Evolutionary conservation across 2,888 invertebrate species (phyloP).

Genomic region (Pollenia labialis): DNA sequence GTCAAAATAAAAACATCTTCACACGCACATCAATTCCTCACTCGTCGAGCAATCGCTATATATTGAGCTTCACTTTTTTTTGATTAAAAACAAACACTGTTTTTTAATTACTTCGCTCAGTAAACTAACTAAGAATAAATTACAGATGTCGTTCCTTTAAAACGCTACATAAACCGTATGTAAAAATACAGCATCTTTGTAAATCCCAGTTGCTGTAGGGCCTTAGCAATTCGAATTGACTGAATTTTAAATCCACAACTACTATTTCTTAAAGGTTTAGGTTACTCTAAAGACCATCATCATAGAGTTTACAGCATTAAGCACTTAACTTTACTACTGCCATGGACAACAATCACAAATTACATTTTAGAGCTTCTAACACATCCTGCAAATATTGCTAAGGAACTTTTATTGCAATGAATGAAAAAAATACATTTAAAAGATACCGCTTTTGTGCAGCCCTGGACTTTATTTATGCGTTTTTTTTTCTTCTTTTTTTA

Average conservation of each 20-base stretch:
- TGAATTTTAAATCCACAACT: background rate
- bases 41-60: too few relatives aligned
- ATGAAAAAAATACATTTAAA: background rate
- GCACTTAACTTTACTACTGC: conserved; percentile 58
- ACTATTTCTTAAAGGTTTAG: background rate
- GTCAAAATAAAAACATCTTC: too few relatives aligned
- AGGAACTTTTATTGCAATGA: background rate
- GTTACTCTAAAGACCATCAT: conserved; percentile 24
- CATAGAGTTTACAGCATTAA: conserved; percentile 60
- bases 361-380: conserved; percentile 31
- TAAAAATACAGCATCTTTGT: too few relatives aligned
- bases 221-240: background rate
- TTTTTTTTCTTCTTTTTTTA: background rate
- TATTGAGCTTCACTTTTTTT: too few relatives aligned
- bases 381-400: conserved; percentile 9
- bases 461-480: conserved; percentile 28
- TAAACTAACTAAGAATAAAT: too few relatives aligned
- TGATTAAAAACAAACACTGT: too few relatives aligned
- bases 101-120: too few relatives aligned
- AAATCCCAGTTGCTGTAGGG: background rate
- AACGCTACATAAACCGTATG: too few relatives aligned
- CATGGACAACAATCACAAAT: conserved; percentile 33
- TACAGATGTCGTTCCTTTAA: too few relatives aligned
- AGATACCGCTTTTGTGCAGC: conserved; percentile 21
- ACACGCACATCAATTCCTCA: too few relatives aligned